phyloP scores from a whole-genome alignment of 53 echinoderm and acorn worm genomes.

The Paracentrotus lividus region DNA sequence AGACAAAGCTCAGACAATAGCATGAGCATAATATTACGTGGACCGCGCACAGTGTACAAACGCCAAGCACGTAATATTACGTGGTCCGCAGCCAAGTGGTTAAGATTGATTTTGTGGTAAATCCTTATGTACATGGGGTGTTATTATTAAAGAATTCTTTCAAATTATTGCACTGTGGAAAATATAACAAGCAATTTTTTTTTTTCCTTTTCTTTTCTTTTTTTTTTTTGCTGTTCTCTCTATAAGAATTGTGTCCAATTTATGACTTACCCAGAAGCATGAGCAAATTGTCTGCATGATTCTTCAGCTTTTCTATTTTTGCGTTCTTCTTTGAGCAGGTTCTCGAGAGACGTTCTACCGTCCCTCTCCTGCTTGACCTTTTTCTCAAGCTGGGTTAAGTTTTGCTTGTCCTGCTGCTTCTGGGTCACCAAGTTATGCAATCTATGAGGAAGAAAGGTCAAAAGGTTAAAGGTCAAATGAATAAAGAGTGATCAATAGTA shows the following conservation, averaged over 20 bases:
- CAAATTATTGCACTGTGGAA: background rate
- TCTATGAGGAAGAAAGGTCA: constrained; percentile 74
- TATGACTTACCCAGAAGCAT: constrained; percentile 48
- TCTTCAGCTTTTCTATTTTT: constrained; percentile 90
- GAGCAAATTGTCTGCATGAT: constrained; percentile 61
- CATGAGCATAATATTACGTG: no score
- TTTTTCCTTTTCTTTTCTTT: constrained; percentile 88
- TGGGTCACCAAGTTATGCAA: constrained; percentile 97
- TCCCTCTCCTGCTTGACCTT: constrained; percentile 94
- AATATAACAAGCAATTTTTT: no score
- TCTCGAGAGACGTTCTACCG: constrained; percentile 80
- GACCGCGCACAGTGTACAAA: no score
- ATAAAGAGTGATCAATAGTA: no score
- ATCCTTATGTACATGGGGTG: no score
- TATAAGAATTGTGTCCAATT: no score
- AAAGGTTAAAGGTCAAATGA: constrained; percentile 32
- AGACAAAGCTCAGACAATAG: no score
- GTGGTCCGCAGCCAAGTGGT: no score
- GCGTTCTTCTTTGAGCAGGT: constrained; percentile 90
- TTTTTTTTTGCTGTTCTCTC: no score
- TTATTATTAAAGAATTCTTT: background rate
- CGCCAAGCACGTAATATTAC: no score
- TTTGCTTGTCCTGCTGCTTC: constrained; percentile 98
- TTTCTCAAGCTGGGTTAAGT: constrained; percentile 86
- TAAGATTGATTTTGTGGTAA: no score